These are phyloP conservation scores for Phalacrocorax pelagicus DNA, from an alignment of 2,113 vertebrate species.

Conservation along the genomic window DNA sequence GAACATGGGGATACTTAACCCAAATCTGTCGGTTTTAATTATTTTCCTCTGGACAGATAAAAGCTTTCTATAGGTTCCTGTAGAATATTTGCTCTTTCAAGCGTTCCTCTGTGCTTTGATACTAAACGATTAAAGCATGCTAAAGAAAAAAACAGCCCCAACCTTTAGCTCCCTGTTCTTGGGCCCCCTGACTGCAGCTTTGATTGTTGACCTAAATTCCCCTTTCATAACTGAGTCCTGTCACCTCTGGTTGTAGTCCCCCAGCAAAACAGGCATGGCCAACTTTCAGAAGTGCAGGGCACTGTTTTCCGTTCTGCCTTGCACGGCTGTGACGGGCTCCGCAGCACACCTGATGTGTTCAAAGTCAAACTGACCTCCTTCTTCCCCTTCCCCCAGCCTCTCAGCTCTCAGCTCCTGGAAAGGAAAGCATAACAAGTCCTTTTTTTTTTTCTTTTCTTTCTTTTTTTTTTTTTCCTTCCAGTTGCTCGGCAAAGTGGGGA, in stretches of 20 bases:
- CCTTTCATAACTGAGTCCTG: slow-evolving; percentile 73
- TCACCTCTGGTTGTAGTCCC: slow-evolving; percentile 70
- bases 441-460: accelerated
- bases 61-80: slow-evolving; percentile 81
- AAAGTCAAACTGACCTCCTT: background rate
- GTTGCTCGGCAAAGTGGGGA: background rate
- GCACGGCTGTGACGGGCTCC: background rate
- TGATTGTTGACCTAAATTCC: slow-evolving; percentile 81
- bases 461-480: background rate
- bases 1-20: slow-evolving; percentile 79
- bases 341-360: background rate
- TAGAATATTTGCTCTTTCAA: slow-evolving; percentile 81
- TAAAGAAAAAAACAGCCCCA: slow-evolving; percentile 63
- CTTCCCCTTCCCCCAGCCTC: background rate
- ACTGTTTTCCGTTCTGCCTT: background rate
- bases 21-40: slow-evolving; percentile 83
- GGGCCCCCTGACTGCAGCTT: slow-evolving; percentile 72
- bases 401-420: background rate
- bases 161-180: slow-evolving; percentile 75
- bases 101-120: slow-evolving; percentile 79
- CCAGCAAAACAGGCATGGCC: slow-evolving; percentile 45
- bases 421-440: background rate
- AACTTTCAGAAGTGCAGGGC: slow-evolving; percentile 61
- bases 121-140: slow-evolving; percentile 78
- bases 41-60: slow-evolving; percentile 79